phyloP scores from a whole-genome alignment of 2,888 invertebrate genomes.

The Drosophila fungiperda region DNA sequence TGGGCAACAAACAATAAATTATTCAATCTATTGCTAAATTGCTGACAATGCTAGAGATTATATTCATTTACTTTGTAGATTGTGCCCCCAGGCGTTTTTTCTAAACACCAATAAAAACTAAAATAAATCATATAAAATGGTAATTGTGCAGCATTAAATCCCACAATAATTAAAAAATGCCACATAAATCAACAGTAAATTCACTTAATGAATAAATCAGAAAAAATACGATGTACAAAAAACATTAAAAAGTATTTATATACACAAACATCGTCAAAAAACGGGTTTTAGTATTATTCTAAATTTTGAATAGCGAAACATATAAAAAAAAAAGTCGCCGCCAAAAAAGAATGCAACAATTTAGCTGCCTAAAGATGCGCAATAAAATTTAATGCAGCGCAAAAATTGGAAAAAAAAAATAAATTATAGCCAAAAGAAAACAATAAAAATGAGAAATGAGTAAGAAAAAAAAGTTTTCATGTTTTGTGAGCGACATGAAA shows the following conservation, averaged over 20 bases:
- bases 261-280: neutral
- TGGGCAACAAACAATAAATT: neutral
- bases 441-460: conserved; percentile 18
- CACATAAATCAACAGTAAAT: neutral
- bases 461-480: conserved; percentile 37
- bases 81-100: neutral
- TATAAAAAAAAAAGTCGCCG: neutral
- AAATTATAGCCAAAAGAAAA: conserved; percentile 10
- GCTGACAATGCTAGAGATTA: neutral
- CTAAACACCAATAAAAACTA: neutral
- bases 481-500: conserved; percentile 52
- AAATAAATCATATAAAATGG: neutral
- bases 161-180: neutral
- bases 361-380: conserved; percentile 45
- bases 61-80: neutral
- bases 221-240: neutral
- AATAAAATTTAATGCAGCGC: conserved; percentile 54
- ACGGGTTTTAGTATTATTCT: conserved; percentile 18
- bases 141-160: neutral
- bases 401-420: conserved; percentile 24
- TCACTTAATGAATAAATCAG: neutral
- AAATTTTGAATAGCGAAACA: neutral
- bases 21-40: conserved; percentile 7
- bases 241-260: neutral
- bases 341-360: conserved; percentile 30